Percentiles rank a stretch among this genome's conserved stretches.
These are phyloP conservation scores for Ferdinandea cuprea DNA, from an alignment of 2,888 invertebrate genomes.

Conservation along the genomic window DNA sequence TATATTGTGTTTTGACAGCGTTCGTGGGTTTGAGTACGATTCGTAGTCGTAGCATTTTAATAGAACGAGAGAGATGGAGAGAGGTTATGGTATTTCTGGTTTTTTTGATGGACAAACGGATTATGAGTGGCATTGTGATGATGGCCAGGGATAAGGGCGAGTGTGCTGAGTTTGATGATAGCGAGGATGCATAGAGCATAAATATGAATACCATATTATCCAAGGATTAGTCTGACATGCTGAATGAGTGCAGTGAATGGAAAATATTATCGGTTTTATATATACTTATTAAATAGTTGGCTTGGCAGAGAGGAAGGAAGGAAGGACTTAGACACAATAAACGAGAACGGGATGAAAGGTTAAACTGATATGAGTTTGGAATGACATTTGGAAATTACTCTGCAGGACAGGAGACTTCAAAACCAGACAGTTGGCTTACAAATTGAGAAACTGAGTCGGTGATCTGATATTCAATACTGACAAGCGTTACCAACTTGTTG, in stretches of 20 bases:
- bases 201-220: neutral
- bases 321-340: neutral
- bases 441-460: no score
- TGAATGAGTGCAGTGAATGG: neutral
- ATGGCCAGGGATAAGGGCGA: constrained; percentile 32
- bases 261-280: neutral
- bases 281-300: neutral
- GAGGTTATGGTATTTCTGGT: constrained; percentile 39
- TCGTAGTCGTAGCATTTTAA: constrained; percentile 26
- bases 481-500: no score
- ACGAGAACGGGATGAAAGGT: no score
- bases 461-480: no score
- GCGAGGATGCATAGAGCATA: neutral
- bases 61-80: neutral
- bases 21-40: neutral
- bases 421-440: no score
- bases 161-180: constrained; percentile 25
- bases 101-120: constrained; percentile 61
- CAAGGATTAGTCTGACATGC: constrained; percentile 4
- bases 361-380: no score
- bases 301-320: neutral
- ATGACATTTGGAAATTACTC: no score
- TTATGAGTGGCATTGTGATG: constrained; percentile 58
- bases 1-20: constrained; percentile 9
- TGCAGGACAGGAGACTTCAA: no score